A percentile compares a stretch with the other conserved stretches of the same genome.
phyloP scores from a whole-genome alignment of 64 coral and sea anemone genomes.

The Actinia equina region DNA sequence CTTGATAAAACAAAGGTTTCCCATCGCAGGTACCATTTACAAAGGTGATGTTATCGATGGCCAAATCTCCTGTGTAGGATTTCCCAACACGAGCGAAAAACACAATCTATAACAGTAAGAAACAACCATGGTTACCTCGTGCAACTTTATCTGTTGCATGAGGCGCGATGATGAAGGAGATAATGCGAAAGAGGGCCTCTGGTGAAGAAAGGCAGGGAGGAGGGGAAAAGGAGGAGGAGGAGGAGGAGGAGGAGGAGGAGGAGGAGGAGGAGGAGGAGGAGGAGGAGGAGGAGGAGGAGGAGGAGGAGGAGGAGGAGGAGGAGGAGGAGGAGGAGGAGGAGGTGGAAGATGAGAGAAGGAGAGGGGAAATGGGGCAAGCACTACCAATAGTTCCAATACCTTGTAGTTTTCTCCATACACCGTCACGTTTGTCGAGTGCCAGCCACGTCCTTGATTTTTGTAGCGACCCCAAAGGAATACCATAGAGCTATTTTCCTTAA shows the following conservation, averaged over 20 bases:
- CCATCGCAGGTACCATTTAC: slow-evolving; percentile 73
- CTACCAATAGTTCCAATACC: slow-evolving; percentile 28
- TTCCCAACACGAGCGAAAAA: slow-evolving; percentile 60
- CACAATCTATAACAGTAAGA: slow-evolving; percentile 28
- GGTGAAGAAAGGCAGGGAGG: too few relatives aligned
- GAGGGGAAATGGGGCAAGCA: too few relatives aligned
- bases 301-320: too few relatives aligned
- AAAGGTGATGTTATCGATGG: slow-evolving; percentile 73
- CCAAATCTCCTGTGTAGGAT: slow-evolving; percentile 75
- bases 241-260: too few relatives aligned
- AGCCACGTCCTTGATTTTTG: slow-evolving; percentile 63
- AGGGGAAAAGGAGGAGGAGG: too few relatives aligned
- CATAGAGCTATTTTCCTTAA: slow-evolving; percentile 27
- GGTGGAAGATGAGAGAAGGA: too few relatives aligned
- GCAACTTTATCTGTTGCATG: background rate
- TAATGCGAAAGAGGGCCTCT: too few relatives aligned
- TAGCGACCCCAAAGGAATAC: slow-evolving; percentile 76
- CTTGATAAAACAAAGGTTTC: slow-evolving; percentile 44
- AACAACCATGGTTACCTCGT: background rate
- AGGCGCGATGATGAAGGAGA: too few relatives aligned
- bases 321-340: too few relatives aligned
- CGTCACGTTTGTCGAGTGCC: slow-evolving; percentile 61
- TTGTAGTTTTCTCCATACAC: slow-evolving; percentile 65
- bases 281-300: too few relatives aligned
- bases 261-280: too few relatives aligned